A percentile compares a stretch with the other conserved stretches of the same genome.
Evolutionary conservation across 2,888 invertebrate species (phyloP).

Genomic region (Conchocele bisecta): DNA sequence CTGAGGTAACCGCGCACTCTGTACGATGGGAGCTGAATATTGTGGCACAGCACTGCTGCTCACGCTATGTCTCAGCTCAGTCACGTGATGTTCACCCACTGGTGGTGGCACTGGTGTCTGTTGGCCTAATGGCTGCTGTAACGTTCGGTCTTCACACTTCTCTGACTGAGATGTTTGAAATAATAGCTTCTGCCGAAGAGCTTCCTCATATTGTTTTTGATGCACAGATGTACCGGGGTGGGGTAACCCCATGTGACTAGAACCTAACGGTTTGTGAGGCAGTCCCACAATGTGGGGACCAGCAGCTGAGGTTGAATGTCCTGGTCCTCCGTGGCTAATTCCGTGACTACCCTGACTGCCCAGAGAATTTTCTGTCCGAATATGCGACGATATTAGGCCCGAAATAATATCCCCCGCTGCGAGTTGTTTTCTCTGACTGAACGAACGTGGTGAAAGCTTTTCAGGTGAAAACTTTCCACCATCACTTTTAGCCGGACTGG

Average conservation of each 20-base stretch:
- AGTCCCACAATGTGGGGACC: slow-evolving; percentile 25
- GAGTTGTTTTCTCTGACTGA: slow-evolving; percentile 6
- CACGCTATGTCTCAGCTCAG: not conserved
- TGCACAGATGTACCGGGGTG: slow-evolving; percentile 36
- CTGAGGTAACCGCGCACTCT: slow-evolving; percentile 47
- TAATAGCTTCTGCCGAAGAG: too few species aligned
- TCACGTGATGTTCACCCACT: slow-evolving; percentile 1
- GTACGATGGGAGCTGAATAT: not conserved
- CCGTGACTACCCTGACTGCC: too few species aligned
- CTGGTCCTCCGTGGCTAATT: slow-evolving; percentile 16
- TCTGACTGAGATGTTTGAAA: too few species aligned
- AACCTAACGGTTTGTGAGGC: slow-evolving; percentile 31
- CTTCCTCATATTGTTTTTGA: slow-evolving; percentile 47
- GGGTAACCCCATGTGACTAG: slow-evolving; percentile 52
- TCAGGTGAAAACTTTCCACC: too few species aligned
- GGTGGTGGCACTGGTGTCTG: too few species aligned
- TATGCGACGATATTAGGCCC: slow-evolving; percentile 3
- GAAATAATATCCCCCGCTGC: slow-evolving; percentile 11
- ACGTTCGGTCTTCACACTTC: too few species aligned
- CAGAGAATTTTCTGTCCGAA: slow-evolving; percentile 34
- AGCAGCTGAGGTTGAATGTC: slow-evolving; percentile 37
- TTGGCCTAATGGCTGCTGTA: too few species aligned
- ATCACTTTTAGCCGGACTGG: slow-evolving; percentile 70
- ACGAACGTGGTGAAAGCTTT: slow-evolving; percentile 46
- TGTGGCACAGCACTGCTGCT: not conserved